Evolutionary conservation across 2,888 invertebrate species (phyloP), one percentile per base, ranked within the genome.

Genomic region (Leptinotarsa haldemani): DNA sequence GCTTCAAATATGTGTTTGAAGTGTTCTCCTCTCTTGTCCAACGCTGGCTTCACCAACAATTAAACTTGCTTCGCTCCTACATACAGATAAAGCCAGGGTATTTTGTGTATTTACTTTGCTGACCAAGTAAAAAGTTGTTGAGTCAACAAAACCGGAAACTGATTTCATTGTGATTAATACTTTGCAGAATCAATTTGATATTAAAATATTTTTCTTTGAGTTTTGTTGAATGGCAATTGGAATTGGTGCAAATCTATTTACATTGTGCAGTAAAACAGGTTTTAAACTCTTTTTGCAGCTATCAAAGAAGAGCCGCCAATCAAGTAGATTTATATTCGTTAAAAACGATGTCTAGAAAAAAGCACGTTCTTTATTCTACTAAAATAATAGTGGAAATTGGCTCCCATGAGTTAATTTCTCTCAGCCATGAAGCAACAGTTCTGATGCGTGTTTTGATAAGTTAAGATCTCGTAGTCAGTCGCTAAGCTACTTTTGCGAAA

Each of bases 11-110:
- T 9, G 13, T 47, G 1, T 47, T 47, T 52, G 15, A 52, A n/a
- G n/a, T 18, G 18, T 52, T 52, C 18, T 52, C n/a, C n/a, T 16
- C 18, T 5, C n/a, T 52, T 52, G 18, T 52, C 52, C 18, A 52
- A 25, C 3, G 52, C 52, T 52, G 9, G 53, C 53, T n/a, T 53
- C 20, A 53, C 53, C 1, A 46, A 65, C 15, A 18, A 46, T 47
- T 65, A 50, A 48, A 66, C 9, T 52, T 66, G 66, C 12, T 66
- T 66, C 30, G 48, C 25, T 52, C 50, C 53, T 22, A 66, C 50
- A 40, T 47, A 65, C 25, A 25, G 5, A 25, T 25, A 2, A 5
- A 25, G 4, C 25, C 4, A 25, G 25, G 5, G 2, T 5, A 4
- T 25, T 25, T 25, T 4, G 25, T 3, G 2, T 25, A 25, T 25